Conservation (phyloP, 1,140 invertebrate species). For the Lordiphosa clarofinis region DNA sequence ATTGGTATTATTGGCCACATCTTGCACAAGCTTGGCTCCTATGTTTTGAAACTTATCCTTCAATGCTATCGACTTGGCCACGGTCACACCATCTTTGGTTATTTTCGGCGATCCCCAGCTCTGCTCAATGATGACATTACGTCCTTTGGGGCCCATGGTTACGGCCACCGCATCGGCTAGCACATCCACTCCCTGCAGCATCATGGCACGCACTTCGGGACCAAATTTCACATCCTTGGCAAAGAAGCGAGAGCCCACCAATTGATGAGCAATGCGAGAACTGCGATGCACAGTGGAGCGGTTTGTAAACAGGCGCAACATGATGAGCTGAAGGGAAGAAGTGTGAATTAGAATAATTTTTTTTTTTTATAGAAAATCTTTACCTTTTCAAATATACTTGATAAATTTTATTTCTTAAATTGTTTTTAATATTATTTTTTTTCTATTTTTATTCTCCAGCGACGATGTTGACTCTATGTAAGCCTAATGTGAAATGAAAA, state of each 20-base stretch:
- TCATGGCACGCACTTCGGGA: conserved; percentile 95
- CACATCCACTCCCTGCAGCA: conserved; percentile 99
- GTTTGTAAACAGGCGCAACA: conserved; percentile 42
- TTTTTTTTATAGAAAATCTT: background rate
- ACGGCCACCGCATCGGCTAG: conserved; percentile 99
- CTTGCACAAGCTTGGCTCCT: conserved; percentile 99
- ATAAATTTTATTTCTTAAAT: background rate
- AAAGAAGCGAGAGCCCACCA: conserved; percentile 27
- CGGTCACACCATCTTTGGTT: conserved; percentile 99
- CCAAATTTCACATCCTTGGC: conserved; percentile 99
- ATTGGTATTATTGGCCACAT: conserved; percentile 99
- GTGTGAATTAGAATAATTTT: background rate
- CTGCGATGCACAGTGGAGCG: conserved; percentile 1
- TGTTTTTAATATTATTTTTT: background rate
- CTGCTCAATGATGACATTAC: conserved; percentile 99
- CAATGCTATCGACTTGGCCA: conserved; percentile 98
- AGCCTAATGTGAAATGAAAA: conserved; percentile 1
- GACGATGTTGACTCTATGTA: too few species aligned
- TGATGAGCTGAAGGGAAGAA: background rate
- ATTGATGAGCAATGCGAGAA: conserved; percentile 6
- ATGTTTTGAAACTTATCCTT: conserved; percentile 99
- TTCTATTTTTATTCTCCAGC: background rate
- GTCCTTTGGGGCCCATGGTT: conserved; percentile 99
- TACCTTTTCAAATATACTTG: too few species aligned
- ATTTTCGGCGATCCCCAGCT: conserved; percentile 99